phyloP scores from a whole-genome alignment of 2,888 invertebrate species.

The Rhingia campestris region DNA sequence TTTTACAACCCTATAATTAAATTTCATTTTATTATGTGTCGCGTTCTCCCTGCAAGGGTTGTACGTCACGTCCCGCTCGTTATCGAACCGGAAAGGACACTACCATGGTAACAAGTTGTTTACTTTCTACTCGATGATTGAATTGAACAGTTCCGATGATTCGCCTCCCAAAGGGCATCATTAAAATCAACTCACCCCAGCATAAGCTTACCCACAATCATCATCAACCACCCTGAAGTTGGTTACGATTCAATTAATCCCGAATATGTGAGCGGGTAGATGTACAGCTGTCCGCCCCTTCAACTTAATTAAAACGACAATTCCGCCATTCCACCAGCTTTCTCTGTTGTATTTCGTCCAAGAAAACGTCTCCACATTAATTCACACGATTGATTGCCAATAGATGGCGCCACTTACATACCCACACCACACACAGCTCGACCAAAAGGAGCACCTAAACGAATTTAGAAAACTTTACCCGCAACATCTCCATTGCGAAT shows the following conservation, averaged over 20 bases:
- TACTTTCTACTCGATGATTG: conserved; percentile 63
- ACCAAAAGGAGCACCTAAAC: neutral
- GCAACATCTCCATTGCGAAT: conserved; percentile 36
- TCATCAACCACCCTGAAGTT: conserved; percentile 5
- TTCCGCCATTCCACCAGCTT: neutral
- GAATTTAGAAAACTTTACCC: conserved; percentile 29
- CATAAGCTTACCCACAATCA: neutral
- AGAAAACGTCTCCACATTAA: conserved; percentile 29
- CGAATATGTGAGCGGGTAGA: neutral
- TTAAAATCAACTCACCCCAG: conserved; percentile 23
- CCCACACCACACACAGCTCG: neutral
- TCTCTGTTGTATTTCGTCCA: neutral
- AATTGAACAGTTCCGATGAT: conserved; percentile 39
- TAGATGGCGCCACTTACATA: conserved; percentile 21
- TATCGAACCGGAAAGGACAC: neutral
- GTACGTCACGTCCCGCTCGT: conserved; percentile 46
- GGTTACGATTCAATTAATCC: conserved; percentile 36
- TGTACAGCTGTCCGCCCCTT: neutral
- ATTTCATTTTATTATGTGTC: conserved; percentile 66
- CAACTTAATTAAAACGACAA: conserved; percentile 48
- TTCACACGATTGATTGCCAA: conserved; percentile 52
- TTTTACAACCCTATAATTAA: conserved; percentile 67
- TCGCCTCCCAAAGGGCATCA: conserved; percentile 33
- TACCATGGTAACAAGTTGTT: conserved; percentile 52
- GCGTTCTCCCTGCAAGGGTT: conserved; percentile 12